phyloP scores from a whole-genome alignment of 2,888 invertebrate genomes.

The Sesia apiformis region DNA sequence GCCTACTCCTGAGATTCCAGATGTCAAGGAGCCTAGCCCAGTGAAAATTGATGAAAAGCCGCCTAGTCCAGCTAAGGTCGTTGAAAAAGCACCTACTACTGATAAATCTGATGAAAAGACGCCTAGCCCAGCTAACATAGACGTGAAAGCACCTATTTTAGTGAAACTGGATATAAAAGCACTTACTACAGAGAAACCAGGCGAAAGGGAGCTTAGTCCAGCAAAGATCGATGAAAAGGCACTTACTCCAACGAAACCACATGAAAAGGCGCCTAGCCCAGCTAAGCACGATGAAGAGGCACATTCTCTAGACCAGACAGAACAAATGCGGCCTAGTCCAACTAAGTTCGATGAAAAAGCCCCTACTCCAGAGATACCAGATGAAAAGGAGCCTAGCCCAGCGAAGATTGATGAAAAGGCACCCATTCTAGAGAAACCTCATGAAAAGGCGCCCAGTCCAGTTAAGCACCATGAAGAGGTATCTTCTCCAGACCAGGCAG shows the following conservation, averaged over 20 bases:
- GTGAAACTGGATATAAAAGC: too few species aligned
- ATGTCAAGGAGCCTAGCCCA: too few species aligned
- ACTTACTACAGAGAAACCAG: background rate
- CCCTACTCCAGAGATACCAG: background rate
- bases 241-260: background rate
- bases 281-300: background rate
- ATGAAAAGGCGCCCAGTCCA: background rate
- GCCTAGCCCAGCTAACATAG: background rate
- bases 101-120: conserved; percentile 5
- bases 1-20: too few species aligned
- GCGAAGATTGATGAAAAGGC: background rate
- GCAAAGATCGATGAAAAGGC: background rate
- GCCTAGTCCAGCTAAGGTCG: background rate
- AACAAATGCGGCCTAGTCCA: background rate
- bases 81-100: too few species aligned
- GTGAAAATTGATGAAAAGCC: conserved; percentile 1
- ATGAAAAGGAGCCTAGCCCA: background rate
- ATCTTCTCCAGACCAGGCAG: background rate
- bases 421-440: background rate
- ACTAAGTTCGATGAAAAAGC: background rate
- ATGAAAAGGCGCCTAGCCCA: conserved; percentile 1
- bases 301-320: too few species aligned
- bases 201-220: background rate
- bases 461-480: conserved; percentile 3
- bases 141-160: too few species aligned